Base-by-base conservation (phyloP, 2,113 vertebrate genomes). In the Pomatorhinus ruficollis region DNA sequence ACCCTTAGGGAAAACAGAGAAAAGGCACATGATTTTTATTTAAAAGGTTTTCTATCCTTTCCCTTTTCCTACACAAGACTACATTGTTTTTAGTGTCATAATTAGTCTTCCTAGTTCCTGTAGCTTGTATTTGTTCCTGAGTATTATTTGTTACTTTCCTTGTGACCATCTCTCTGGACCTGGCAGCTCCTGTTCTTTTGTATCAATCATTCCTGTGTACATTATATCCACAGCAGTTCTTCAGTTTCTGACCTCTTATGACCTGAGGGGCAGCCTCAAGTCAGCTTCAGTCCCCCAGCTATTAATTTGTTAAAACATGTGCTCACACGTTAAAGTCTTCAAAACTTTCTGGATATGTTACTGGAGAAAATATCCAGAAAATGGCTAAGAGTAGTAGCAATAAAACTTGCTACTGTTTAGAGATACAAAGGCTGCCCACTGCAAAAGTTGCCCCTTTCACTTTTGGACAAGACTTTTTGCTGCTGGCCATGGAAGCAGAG, bases 1-100 rank as follows among this genome's bases (percentile, higher is more conserved):
- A 40, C 53, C 37, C 70, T 64, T 82, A 66, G 57, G 53, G 37
- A 87, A 94, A 91, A 94, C 37, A 85, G 18, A 95, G 70, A 71
- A 93, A 87, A 89, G 90, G 17, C 81, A 85, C 74, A 80, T 87
- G 87, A 95, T 40, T 5, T 0, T 50, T 60, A 82, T 61, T 83
- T 72, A 42, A 78, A 95, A 71, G 1, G 10, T 54, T 89, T 89
- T 93, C 15, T 80, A 20, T 50, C n/a, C 56, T 25, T 68, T 28
- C n/a, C 37, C 14, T 89, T 84, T 84, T 87, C 37, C 53, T 91
- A 35, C n/a, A 75, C 7, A 63, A 50, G 39, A 42, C 59, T 52
- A 52, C 13, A 33, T 18, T 54, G 18, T 37, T 94, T 86, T 39
- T 53, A 42, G 2, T 23, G 7, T 68, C 14, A 45, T n/a, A 30